Evolutionary conservation across 2,888 invertebrate species (phyloP).

Genomic region (Stramonita haemastoma): DNA sequence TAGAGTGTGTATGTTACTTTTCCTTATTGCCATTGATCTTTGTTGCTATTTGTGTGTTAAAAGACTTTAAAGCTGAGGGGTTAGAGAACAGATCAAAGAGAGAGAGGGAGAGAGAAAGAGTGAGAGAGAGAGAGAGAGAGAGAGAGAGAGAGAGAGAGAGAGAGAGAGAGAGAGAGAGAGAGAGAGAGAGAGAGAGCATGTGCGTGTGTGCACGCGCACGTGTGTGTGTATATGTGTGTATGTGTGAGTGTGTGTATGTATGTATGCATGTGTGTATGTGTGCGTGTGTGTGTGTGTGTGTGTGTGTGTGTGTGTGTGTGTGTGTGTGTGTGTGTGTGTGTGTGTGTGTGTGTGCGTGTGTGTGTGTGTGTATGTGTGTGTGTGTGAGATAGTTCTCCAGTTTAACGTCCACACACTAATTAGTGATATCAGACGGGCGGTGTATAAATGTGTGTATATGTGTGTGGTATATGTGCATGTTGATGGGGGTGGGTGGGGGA

Average conservation of each 20-base stretch:
- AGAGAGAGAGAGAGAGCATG: neutral
- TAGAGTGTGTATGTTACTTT: too few species aligned
- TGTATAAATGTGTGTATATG: neutral
- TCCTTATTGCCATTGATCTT: too few species aligned
- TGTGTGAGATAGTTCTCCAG: too few species aligned
- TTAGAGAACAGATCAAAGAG: too few species aligned
- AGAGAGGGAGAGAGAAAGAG: neutral
- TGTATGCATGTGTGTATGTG: slow-evolving; percentile 11
- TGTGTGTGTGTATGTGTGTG: neutral
- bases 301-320: neutral
- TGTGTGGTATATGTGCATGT: neutral
- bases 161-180: slow-evolving; percentile 1
- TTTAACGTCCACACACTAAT: too few species aligned
- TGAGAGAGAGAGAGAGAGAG: slow-evolving; percentile 10
- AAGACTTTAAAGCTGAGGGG: too few species aligned
- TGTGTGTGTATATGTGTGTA: neutral
- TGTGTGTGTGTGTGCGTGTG: neutral
- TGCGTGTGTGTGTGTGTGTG: neutral
- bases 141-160: too few species aligned
- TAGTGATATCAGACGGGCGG: neutral
- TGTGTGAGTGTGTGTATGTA: slow-evolving; percentile 16
- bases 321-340: slow-evolving; percentile 12
- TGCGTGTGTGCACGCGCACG: neutral
- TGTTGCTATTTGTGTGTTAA: too few species aligned
- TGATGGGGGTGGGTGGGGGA: neutral